Base-by-base conservation (phyloP, 2,797 vertebrate genomes). In the Lemur catta region DNA sequence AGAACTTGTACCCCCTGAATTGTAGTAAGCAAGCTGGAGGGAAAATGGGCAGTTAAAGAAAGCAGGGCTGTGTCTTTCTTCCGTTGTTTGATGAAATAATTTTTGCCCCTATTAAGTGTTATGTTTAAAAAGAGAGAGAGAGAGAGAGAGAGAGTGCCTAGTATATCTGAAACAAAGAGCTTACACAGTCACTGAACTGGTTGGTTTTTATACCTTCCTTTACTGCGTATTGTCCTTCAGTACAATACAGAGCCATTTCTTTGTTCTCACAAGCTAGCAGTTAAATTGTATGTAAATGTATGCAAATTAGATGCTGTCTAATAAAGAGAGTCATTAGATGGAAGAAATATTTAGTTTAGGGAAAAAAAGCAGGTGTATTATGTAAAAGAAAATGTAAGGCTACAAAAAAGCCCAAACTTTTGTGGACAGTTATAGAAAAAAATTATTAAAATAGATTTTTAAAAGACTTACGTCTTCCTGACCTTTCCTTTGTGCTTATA, bases 251-350 rank as follows among this genome's bases (percentile, higher is more conserved):
- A 99, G 98, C 98, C 98, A 98, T 98, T 98, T 98, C 99, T 99
- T 99, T 99, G 99, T 99, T 99, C 99, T 99, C 98, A 98, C 97
- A 98, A 98, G 98, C 98, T 98, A 98, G 98, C 99, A 98, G 98
- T 99, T 98, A 99, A 99, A 99, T 99, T 99, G 98, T 99, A 99
- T 99, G 99, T 98, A 99, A 99, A 99, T 99, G 97, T 98, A 99
- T 99, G 99, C 98, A 99, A 99, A 99, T 99, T 98, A 99, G 98
- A 99, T 99, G 98, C 98, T 98, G 98, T 98, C 98, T 99, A 99
- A 99, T 99, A 99, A 99, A 99, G 98, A 98, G 98, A 99, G 98
- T 99, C 99, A 99, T 99, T 99, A 98, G 98, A 99, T 98, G 99
- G 98, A 99, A 99, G 98, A 99, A 99, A 99, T 99, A 99, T 99